These are phyloP conservation scores for Cygnus buccinator DNA, from an alignment of 2,113 vertebrate genomes.

Conservation along the genomic window DNA sequence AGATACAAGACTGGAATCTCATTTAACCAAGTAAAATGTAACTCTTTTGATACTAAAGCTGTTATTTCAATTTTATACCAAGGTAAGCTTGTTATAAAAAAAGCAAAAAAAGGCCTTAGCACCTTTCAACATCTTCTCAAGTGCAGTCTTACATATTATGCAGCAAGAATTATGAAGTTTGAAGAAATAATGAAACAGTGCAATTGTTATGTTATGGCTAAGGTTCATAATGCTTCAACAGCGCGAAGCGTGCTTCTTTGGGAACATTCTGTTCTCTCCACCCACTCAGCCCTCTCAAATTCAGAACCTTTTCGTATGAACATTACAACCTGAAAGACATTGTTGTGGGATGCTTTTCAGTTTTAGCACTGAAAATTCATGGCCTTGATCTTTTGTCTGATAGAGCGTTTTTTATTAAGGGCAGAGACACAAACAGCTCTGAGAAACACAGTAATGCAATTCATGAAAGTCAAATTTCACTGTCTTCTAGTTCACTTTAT, in stretches of 20 bases:
- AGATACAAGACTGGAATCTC: neutral
- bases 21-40: constrained; percentile 6
- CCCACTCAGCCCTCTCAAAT: constrained; percentile 14
- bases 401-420: neutral
- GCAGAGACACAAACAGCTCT: neutral
- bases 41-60: neutral
- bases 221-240: constrained; percentile 31
- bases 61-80: neutral
- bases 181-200: neutral
- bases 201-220: neutral
- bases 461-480: constrained; percentile 23
- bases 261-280: constrained; percentile 37
- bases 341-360: constrained; percentile 46
- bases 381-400: constrained; percentile 27
- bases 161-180: neutral
- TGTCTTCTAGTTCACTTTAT: neutral
- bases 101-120: neutral
- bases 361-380: constrained; percentile 40
- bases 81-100: neutral
- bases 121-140: neutral
- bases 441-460: neutral
- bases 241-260: neutral
- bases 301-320: constrained; percentile 46
- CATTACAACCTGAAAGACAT: constrained; percentile 35
- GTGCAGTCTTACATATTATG: neutral